A percentile compares a stretch with the other conserved stretches of the same genome.
phyloP scores from a whole-genome alignment of 2,888 invertebrate species.

The Fragum fragum region DNA sequence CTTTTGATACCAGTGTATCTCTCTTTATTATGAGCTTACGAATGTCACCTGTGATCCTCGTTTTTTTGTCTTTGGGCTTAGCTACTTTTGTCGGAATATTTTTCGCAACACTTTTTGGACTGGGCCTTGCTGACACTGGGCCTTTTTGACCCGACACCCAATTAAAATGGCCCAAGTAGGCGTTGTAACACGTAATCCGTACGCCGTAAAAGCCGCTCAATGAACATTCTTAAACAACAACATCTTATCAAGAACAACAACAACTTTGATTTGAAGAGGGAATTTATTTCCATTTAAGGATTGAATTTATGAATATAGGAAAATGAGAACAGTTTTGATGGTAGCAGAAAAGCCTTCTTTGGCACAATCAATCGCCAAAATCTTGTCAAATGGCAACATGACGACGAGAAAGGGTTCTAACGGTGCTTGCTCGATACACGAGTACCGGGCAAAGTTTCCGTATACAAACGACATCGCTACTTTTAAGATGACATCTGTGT shows the following conservation, averaged over 20 bases:
- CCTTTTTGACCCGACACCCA: no score
- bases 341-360: conserved; percentile 99
- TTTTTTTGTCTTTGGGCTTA: no score
- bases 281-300: background rate
- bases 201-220: no score
- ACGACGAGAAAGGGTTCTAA: conserved; percentile 94
- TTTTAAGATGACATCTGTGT: conserved; percentile 98
- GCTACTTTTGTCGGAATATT: no score
- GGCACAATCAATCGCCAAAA: conserved; percentile 96
- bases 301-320: conserved; percentile 12
- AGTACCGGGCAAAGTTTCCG: conserved; percentile 91
- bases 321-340: conserved; percentile 91
- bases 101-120: no score
- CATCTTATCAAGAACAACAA: background rate
- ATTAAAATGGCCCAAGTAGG: no score
- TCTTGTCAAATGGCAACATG: conserved; percentile 95
- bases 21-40: no score
- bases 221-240: background rate
- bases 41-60: no score
- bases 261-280: background rate
- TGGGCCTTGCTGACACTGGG: no score
- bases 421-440: conserved; percentile 96
- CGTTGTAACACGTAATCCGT: no score
- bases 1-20: no score
- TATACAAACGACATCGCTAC: conserved; percentile 82